A percentile compares a stretch with the other conserved stretches of the same genome.
These are phyloP conservation scores for Lepeophtheirus nordmannii DNA, from an alignment of 2,888 invertebrate species.

Conservation along the genomic window DNA sequence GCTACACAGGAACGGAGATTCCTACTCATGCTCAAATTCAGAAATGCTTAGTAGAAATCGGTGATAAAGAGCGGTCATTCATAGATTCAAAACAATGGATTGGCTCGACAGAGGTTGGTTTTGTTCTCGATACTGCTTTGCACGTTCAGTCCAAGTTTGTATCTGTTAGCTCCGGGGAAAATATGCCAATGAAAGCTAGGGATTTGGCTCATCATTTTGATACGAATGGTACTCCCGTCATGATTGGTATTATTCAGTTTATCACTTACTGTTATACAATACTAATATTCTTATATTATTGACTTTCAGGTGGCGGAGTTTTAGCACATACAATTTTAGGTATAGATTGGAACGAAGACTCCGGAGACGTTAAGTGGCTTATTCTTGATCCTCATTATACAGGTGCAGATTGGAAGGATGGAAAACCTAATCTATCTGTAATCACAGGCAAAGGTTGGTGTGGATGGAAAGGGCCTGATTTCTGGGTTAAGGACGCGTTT, in stretches of 20 bases:
- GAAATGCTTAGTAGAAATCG: slow-evolving; percentile 78
- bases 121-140: slow-evolving; percentile 65
- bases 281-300: neutral
- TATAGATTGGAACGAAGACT: slow-evolving; percentile 63
- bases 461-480: slow-evolving; percentile 83
- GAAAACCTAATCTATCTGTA: slow-evolving; percentile 28
- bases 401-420: slow-evolving; percentile 33
- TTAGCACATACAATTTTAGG: slow-evolving; percentile 95
- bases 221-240: slow-evolving; percentile 82
- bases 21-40: slow-evolving; percentile 78
- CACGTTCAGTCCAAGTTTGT: slow-evolving; percentile 61
- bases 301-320: slow-evolving; percentile 68
- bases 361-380: slow-evolving; percentile 71
- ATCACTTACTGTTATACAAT: no score
- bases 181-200: slow-evolving; percentile 58
- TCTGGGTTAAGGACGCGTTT: slow-evolving; percentile 88
- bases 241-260: slow-evolving; percentile 59
- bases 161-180: slow-evolving; percentile 66
- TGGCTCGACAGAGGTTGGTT: slow-evolving; percentile 91
- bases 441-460: slow-evolving; percentile 82
- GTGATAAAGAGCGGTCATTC: slow-evolving; percentile 75
- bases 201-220: slow-evolving; percentile 79
- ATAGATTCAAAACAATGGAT: slow-evolving; percentile 90
- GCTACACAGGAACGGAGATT: slow-evolving; percentile 55
- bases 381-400: slow-evolving; percentile 97